Evolutionary conservation across 2,113 vertebrate genomes (phyloP).

Genomic region (Xenotilapia caudafasciata): DNA sequence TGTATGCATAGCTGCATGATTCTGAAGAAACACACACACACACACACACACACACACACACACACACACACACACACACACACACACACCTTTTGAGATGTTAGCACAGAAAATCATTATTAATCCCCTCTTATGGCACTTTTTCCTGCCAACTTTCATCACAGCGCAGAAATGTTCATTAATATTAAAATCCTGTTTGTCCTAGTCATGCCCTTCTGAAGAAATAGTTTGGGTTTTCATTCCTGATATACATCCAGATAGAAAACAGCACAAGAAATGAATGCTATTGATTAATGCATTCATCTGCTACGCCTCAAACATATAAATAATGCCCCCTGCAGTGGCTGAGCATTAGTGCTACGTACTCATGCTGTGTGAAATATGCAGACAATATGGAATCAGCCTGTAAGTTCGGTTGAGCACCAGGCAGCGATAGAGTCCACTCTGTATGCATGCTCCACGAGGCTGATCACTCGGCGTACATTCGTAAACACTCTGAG

Average conservation of each 20-base stretch:
- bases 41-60: no score
- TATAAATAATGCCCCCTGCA: background rate
- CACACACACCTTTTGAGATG: background rate
- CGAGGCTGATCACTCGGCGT: conserved; percentile 5
- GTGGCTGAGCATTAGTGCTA: background rate
- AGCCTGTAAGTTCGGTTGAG: background rate
- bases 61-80: no score
- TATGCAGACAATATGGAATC: background rate
- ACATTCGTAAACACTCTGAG: background rate
- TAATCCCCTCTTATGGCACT: conserved; percentile 24
- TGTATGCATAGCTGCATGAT: no score
- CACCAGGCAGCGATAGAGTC: conserved; percentile 14
- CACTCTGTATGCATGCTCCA: background rate
- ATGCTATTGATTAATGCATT: background rate
- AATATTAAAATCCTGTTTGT: conserved; percentile 34
- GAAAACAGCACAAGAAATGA: background rate
- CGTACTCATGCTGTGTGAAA: background rate
- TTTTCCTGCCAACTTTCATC: conserved; percentile 14
- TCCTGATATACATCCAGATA: background rate
- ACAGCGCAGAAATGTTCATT: conserved; percentile 5
- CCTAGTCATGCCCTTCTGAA: background rate
- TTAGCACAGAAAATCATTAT: conserved; percentile 29
- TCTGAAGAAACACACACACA: no score
- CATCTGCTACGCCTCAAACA: background rate
- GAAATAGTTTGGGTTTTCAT: background rate